These are phyloP conservation scores for Scaptomyza graminum DNA, from an alignment of 1,140 invertebrate species.

Conservation along the genomic window DNA sequence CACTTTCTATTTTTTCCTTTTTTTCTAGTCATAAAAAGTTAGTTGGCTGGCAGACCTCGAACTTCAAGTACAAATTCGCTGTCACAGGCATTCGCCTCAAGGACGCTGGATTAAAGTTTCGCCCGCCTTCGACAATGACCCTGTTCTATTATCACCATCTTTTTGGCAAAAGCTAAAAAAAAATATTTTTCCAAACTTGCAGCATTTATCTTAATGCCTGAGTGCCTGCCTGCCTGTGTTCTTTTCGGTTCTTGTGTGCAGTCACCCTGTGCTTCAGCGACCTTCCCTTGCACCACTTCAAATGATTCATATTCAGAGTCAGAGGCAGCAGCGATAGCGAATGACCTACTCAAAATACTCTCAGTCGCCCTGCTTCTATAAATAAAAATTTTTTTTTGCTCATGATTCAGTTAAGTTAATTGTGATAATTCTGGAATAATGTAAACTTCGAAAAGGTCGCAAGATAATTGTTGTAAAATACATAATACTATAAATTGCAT, in stretches of 20 bases:
- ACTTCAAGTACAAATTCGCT: constrained; percentile 33
- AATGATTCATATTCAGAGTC: constrained; percentile 8
- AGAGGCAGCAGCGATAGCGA: constrained; percentile 1
- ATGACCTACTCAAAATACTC: too few relatives aligned
- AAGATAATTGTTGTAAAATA: background rate
- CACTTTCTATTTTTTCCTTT: constrained; percentile 1
- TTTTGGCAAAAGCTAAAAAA: constrained; percentile 38
- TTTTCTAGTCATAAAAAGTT: constrained; percentile 6
- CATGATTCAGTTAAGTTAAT: background rate
- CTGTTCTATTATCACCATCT: constrained; percentile 36
- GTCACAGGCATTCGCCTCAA: constrained; percentile 45
- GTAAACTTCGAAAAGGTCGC: background rate
- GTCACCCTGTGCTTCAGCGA: background rate
- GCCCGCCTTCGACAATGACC: constrained; percentile 22
- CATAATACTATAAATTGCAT: too few relatives aligned
- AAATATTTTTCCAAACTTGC: constrained; percentile 27
- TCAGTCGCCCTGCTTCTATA: background rate
- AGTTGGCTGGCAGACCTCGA: background rate
- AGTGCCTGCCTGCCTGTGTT: constrained; percentile 3
- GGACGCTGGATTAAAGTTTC: constrained; percentile 42
- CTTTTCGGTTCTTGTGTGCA: background rate
- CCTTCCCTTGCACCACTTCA: background rate
- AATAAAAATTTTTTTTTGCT: background rate
- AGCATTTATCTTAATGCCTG: constrained; percentile 54
- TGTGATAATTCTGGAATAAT: background rate